Base-by-base conservation (phyloP, 2,888 invertebrate species). In the Diachrysia chrysitis region DNA sequence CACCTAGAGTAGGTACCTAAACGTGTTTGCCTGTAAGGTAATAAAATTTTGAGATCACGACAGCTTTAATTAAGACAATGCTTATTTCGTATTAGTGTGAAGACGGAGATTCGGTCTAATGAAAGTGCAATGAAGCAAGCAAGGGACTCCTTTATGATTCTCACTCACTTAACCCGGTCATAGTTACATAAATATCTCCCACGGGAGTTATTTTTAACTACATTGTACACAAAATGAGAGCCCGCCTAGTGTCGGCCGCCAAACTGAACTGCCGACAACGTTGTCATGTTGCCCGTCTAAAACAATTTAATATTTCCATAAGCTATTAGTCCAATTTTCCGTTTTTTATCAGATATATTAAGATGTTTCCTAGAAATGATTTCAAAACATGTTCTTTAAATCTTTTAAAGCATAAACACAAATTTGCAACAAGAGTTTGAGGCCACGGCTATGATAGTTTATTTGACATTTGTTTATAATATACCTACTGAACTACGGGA, bases 111-210 rank as follows among this genome's bases (percentile, higher is more conserved):
- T 61, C 53, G 42, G 23, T 59, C 54, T 75, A 74, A 63, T 73
- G 67, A 68, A 79, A 77, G 78, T 89, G 83, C 85, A 87, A 79
- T 76, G 76, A 76, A 82, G 77, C 82, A 84, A 85, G 78, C 83
- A 83, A 74, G 81, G 76, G 82, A 82, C 82, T 83, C 83, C 86
- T 91, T 92, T 89, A 87, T 91, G 87, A 89, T 85, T 86, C 82
- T 85, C 85, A 78, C 84, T 87, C 89, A 89, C 88, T 90, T 93
- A 94, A 94, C 95, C 94, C 88, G 95, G 95, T 95, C 88, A 92
- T 92, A 93, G 94, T 91, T 86, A 89, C 90, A 90, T 87, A 93
- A 94, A 95, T 95, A 94, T 93, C 92, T 90, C 90, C 87, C 90
- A 90, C 89, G 82, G 82, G 83, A 63, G 86, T 89, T 95, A 95